Percentiles rank a stretch among this genome's conserved stretches.
These are phyloP conservation scores for Ichneumoninae sp. DNA, from an alignment of 2,888 invertebrate species.

Conservation along the genomic window DNA sequence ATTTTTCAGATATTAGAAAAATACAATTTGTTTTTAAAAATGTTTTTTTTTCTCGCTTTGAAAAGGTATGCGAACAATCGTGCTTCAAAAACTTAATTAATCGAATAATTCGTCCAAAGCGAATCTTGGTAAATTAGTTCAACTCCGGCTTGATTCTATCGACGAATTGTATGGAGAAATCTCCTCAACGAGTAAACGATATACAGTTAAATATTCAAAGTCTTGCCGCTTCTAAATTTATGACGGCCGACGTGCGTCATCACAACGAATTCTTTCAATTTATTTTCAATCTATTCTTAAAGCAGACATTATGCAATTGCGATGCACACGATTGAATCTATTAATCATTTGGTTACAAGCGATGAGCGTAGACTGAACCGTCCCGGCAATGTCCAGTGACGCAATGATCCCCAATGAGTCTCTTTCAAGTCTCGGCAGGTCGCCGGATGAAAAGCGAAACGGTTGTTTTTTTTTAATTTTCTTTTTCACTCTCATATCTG, in stretches of 20 bases:
- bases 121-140: background rate
- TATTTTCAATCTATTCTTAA: constrained; percentile 33
- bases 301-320: background rate
- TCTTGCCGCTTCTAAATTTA: constrained; percentile 5
- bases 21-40: background rate
- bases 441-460: background rate
- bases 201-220: background rate
- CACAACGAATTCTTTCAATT: constrained; percentile 22
- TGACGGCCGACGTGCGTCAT: constrained; percentile 31
- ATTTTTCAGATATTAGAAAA: background rate
- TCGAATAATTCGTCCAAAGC: background rate
- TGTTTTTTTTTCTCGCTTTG: background rate
- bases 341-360: background rate
- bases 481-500: constrained; percentile 13
- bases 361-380: no score
- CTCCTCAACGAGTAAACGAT: background rate
- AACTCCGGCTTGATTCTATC: background rate
- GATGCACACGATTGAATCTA: constrained; percentile 2
- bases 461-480: background rate
- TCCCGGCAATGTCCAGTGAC: background rate
- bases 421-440: background rate
- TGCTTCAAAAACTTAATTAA: no score
- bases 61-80: background rate
- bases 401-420: background rate
- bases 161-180: background rate